Percentiles rank a stretch among this genome's conserved stretches.
Evolutionary conservation across 2,888 invertebrate species (phyloP).

Genomic region (Himalopsyche kuldschensis): DNA sequence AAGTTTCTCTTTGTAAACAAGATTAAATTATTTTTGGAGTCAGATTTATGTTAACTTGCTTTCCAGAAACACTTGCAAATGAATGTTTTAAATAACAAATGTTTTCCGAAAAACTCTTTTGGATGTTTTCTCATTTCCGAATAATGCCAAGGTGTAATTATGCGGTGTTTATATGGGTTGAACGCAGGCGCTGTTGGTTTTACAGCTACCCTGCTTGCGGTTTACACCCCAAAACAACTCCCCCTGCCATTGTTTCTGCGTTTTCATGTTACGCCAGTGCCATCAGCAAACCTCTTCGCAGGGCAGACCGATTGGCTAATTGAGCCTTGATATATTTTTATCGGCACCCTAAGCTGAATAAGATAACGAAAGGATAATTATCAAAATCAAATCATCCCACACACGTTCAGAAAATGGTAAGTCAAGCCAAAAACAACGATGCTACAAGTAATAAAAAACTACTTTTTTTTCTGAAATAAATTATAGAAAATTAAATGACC

Average conservation of each 20-base stretch:
- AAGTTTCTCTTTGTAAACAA: neutral
- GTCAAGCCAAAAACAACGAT: too few species aligned
- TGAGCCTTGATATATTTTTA: neutral
- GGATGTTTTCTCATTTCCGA: neutral
- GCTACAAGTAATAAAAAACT: too few species aligned
- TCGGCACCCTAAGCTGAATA: neutral
- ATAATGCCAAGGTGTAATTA: conserved; percentile 12
- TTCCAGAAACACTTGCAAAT: neutral
- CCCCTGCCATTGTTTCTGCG: neutral
- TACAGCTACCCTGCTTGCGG: neutral
- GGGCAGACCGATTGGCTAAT: neutral
- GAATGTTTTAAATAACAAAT: neutral
- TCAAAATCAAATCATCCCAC: too few species aligned
- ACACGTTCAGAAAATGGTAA: too few species aligned
- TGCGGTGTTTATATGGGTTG: conserved; percentile 2
- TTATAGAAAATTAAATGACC: too few species aligned
- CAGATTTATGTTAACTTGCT: neutral
- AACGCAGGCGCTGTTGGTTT: neutral
- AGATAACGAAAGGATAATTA: neutral
- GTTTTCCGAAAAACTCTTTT: neutral
- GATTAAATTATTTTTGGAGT: neutral
- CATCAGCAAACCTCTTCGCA: neutral
- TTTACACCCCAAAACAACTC: neutral
- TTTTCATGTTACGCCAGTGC: neutral
- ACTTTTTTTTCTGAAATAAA: too few species aligned